Base-by-base conservation (phyloP, 2,888 invertebrate species). In the Abscondita cerata region DNA sequence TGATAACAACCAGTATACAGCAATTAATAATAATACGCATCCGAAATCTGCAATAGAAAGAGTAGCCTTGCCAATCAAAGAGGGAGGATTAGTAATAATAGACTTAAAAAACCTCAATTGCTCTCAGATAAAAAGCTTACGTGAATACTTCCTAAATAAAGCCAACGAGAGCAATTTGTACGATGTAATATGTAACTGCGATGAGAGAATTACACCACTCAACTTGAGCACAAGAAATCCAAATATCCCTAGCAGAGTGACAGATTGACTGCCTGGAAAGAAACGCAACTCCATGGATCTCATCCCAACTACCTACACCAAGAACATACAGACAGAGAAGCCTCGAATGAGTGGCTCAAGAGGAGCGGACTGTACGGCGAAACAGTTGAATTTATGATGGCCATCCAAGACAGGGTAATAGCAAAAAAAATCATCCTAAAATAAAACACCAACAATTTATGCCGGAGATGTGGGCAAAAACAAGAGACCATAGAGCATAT, bases 401-500 rank as follows among this genome's bases (percentile, higher is more conserved):
- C 34, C 12, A n/a, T n/a, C n/a, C n/a, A n/a, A n/a, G n/a, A n/a
- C n/a, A n/a, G n/a, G n/a, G n/a, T n/a, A n/a, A n/a, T 16, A 34
- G 11, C 34, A 50, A 34, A 34, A 50, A 46, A 19, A 46, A 11
- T 20, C 46, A 46, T 11, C 46, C 11, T 46, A 11, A n/a, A 46
- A 46, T 11, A 20, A 5, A 46, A 46, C n/a, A n/a, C n/a, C n/a
- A n/a, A n/a, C n/a, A n/a, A n/a, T n/a, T n/a, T n/a, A n/a, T n/a
- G n/a, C n/a, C n/a, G n/a, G n/a, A n/a, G n/a, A n/a, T n/a, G n/a
- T n/a, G n/a, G n/a, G n/a, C n/a, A n/a, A n/a, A n/a, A n/a, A n/a
- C n/a, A n/a, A n/a, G n/a, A n/a, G n/a, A n/a, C n/a, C n/a, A n/a
- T n/a, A n/a, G n/a, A n/a, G n/a, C n/a, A n/a, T n/a, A n/a, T n/a